Conservation (phyloP, 2,797 vertebrate genomes). For the Tauraco hartlaubi region DNA sequence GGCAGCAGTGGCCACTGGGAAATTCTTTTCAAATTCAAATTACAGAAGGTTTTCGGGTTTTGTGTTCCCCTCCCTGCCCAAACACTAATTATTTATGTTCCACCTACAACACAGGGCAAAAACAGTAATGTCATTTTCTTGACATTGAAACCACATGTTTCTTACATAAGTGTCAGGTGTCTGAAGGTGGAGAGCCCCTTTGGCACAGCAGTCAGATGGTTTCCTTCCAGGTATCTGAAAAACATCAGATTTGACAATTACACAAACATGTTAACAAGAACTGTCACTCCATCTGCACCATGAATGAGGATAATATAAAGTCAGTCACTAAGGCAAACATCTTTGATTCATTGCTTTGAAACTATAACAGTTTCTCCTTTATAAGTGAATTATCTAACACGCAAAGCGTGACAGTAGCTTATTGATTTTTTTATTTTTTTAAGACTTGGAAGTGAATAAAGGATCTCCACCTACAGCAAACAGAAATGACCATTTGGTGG, state of each 20-base stretch:
- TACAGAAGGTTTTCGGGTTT: not conserved
- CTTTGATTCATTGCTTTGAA: conserved; percentile 7
- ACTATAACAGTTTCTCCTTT: not conserved
- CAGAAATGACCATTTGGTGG: not conserved
- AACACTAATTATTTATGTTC: not conserved
- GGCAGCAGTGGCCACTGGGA: not conserved
- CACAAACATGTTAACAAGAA: conserved; percentile 6
- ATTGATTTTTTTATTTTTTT: not conserved
- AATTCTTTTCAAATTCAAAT: conserved; percentile 8
- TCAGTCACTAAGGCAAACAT: not conserved
- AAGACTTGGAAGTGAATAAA: not conserved
- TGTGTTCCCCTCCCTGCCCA: accelerated
- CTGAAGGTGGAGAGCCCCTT: conserved; percentile 90
- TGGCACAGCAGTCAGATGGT: conserved; percentile 92
- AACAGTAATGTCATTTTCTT: not conserved
- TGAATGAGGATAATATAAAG: not conserved
- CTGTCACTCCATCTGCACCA: not conserved
- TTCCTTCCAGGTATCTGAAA: conserved; percentile 97
- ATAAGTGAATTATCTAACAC: not conserved
- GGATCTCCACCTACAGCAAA: not conserved
- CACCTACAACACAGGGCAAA: not conserved
- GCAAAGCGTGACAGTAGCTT: not conserved
- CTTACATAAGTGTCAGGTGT: conserved; percentile 95
- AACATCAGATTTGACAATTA: conserved; percentile 26
- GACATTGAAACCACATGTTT: conserved; percentile 11